Conservation (phyloP, 1,140 invertebrate species). For the Trinorchestia longiramus region DNA sequence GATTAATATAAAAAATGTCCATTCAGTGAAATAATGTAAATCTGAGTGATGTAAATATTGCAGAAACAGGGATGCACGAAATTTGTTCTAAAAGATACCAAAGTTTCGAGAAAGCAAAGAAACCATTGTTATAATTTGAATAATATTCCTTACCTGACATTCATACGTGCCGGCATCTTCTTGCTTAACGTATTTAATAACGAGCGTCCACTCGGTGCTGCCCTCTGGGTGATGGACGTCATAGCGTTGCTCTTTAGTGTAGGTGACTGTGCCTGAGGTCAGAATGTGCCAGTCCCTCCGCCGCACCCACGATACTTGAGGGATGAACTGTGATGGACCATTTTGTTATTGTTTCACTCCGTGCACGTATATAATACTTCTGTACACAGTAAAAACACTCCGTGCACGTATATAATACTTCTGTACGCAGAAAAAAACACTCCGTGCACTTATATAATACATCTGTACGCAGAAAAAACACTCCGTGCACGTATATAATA, state of each 20-base stretch:
- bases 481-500: too few species aligned
- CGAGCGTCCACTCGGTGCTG: constrained; percentile 89
- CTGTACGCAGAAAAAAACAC: too few species aligned
- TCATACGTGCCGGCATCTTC: constrained; percentile 93
- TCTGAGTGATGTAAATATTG: too few species aligned
- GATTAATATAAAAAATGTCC: too few species aligned
- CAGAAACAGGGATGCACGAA: too few species aligned
- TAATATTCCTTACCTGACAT: constrained; percentile 77
- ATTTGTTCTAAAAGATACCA: too few species aligned
- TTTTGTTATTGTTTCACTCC: background rate
- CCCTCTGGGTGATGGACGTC: constrained; percentile 84
- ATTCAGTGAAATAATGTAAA: too few species aligned
- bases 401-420: too few species aligned
- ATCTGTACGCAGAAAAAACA: too few species aligned
- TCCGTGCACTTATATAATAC: too few species aligned
- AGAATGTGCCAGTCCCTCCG: constrained; percentile 90
- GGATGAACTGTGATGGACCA: constrained; percentile 34
- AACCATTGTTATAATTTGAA: background rate
- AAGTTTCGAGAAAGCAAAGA: background rate
- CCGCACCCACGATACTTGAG: constrained; percentile 91
- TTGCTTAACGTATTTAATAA: constrained; percentile 87
- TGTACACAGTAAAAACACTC: too few species aligned
- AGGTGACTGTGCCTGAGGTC: constrained; percentile 86
- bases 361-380: background rate
- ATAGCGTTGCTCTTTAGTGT: constrained; percentile 87